Evolutionary conservation across 2,888 invertebrate species (phyloP), one percentile per base, ranked within the genome.

Genomic region (Crematogaster levior): DNA sequence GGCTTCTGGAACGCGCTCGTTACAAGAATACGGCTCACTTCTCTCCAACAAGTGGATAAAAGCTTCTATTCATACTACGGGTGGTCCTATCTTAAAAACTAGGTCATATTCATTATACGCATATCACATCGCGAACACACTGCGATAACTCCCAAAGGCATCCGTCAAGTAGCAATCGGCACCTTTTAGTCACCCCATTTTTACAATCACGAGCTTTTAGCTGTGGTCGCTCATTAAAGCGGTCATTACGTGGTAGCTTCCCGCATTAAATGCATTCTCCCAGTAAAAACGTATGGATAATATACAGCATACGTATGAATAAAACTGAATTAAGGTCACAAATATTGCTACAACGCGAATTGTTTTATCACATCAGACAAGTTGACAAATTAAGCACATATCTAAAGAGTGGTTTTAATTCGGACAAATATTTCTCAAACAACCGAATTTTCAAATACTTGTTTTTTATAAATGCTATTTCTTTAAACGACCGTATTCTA

Each of bases 101-200:
- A 51, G 93, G 92, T 93, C 93, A 91, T 90, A 90, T 92, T 92
- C 92, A 92, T 93, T 92, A 91, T 86, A 89, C 85, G 87, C 86
- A 75, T 84, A 85, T 86, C 70, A 77, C 77, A 73, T 72, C 82
- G 51, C 34, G 70, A 88, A 66, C 74, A 60, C 77, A 75, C 72
- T 73, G 48, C n/a, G n/a, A 51, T 83, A 61, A 74, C 48, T 60
- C 66, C 46, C 65, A 72, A 72, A 82, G 81, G 65, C 56, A 63
- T 73, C 18, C 46, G 65, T 81, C 61, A 53, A 79, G 46, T 65
- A 51, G 51, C 61, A 58, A 86, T 70, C 56, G 51, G 63, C 60
- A 46, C 30, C 46, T 68, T 51, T 77, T 63, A 77, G 65, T 43
- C 40, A 65, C 75, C 18, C 58, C 46, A 58, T 70, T 80, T 80